Evolutionary conservation across 2,888 invertebrate genomes (phyloP).

Genomic region (Ochropacha duplaris): DNA sequence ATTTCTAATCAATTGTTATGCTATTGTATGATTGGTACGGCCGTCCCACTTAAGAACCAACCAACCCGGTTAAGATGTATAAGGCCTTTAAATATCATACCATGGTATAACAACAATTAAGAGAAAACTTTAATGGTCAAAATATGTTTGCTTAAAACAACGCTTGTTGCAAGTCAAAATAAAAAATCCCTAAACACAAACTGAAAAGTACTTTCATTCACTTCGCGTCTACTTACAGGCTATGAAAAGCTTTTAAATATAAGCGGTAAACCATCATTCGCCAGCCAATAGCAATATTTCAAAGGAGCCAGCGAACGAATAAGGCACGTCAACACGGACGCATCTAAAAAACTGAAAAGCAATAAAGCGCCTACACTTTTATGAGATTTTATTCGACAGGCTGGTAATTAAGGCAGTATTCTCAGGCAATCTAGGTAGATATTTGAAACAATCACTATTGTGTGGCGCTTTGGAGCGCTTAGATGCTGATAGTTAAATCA

Average conservation of each 20-base stretch:
- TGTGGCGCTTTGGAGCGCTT: slow-evolving; percentile 24
- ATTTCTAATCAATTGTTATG: too few species aligned
- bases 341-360: slow-evolving; percentile 6
- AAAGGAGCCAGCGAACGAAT: not conserved
- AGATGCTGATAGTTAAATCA: not conserved
- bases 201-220: not conserved
- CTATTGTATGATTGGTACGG: too few species aligned
- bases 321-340: not conserved
- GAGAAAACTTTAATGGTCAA: too few species aligned
- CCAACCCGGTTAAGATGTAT: too few species aligned
- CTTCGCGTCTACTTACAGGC: not conserved
- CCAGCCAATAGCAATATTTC: not conserved
- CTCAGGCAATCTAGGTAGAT: slow-evolving; percentile 17
- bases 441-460: slow-evolving; percentile 35
- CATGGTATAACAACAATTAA: too few species aligned
- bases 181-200: not conserved
- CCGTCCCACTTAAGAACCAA: too few species aligned
- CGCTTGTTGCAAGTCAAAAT: not conserved
- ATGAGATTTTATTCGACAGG: slow-evolving; percentile 38
- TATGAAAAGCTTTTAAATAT: not conserved
- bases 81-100: too few species aligned
- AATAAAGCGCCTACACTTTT: slow-evolving; percentile 24
- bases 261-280: not conserved
- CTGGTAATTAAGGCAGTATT: slow-evolving; percentile 37
- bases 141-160: too few species aligned